Base-by-base conservation (phyloP, 1,140 invertebrate genomes). In the Solenopsis fugax region DNA sequence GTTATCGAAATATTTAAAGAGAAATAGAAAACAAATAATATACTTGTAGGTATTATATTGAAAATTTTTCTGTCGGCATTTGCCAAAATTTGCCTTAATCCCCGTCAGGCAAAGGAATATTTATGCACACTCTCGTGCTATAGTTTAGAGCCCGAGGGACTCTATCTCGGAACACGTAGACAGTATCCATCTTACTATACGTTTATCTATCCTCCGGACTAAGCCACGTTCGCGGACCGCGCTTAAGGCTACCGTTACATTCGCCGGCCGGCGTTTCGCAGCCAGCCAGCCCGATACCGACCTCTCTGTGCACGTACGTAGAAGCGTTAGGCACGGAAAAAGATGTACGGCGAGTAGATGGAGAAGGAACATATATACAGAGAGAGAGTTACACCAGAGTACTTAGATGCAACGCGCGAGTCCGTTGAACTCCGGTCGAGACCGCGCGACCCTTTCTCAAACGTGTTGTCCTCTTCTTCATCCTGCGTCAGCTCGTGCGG, bases 171-270 rank as follows among this genome's bases (percentile, higher is more conserved):
- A 71, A 84, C 80, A 84, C 80, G 80, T 84, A 84, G 80, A 84
- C 80, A 84, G 69, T 84, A 84, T 84, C 80, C 54, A 84, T 84
- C 80, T 84, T 84, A 84, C 80, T 84, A 84, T 84, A 84, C 80
- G 80, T 84, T 84, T 84, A 84, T 84, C 80, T 84, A 84, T 84
- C 69, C 80, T 73, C 50, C 54, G 80, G 80, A 84, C 80, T 84
- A 84, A 84, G 80, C 80, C 80, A 75, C 80, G 69, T 84, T 84
- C 80, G 80, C 80, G 80, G 69, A 84, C 54, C 80, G 13, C 80
- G 80, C 80, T 84, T 84, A 84, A 84, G 80, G 80, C 80, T 84
- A 84, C 80, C 80, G 80, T 84, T 84, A 84, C 80, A 75, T 84
- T 48, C 54, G 54, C 52, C 52, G 64, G 37, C 64, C 34, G 54